Evolutionary conservation across 2,888 invertebrate genomes (phyloP).

Genomic region (Sminthurides aquaticus): DNA sequence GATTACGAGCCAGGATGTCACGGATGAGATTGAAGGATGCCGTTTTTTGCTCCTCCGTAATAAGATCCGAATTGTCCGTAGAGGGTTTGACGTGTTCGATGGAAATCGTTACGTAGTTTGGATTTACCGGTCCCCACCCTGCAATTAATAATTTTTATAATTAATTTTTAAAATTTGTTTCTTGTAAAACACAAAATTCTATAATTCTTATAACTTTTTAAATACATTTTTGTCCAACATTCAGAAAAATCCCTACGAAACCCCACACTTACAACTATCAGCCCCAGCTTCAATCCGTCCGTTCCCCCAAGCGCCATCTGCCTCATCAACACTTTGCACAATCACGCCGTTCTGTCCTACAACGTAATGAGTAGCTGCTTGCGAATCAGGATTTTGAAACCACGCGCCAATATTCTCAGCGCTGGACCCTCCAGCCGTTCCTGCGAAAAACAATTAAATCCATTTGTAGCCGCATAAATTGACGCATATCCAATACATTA

Average conservation of each 20-base stretch:
- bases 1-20: slow-evolving; percentile 32
- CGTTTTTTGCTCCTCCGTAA: slow-evolving; percentile 27
- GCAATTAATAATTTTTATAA: slow-evolving; percentile 7
- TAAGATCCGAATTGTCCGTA: slow-evolving; percentile 34
- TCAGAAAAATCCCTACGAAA: neutral
- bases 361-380: slow-evolving; percentile 32
- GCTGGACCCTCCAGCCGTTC: slow-evolving; percentile 34
- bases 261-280: slow-evolving; percentile 29
- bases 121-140: slow-evolving; percentile 34
- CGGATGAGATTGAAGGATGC: slow-evolving; percentile 32
- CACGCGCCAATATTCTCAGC: slow-evolving; percentile 31
- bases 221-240: neutral
- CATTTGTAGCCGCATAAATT: too few relatives aligned
- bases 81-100: slow-evolving; percentile 33
- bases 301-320: slow-evolving; percentile 35
- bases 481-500: too few relatives aligned
- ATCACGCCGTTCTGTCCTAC: slow-evolving; percentile 34
- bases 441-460: slow-evolving; percentile 13
- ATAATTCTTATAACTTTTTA: neutral
- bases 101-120: slow-evolving; percentile 34
- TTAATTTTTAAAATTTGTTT: neutral
- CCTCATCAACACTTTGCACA: slow-evolving; percentile 32
- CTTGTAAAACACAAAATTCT: neutral
- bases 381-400: slow-evolving; percentile 33
- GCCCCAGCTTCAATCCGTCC: slow-evolving; percentile 36